phyloP scores from a whole-genome alignment of 23 tunicate genomes.

The Ciona savignyi region DNA sequence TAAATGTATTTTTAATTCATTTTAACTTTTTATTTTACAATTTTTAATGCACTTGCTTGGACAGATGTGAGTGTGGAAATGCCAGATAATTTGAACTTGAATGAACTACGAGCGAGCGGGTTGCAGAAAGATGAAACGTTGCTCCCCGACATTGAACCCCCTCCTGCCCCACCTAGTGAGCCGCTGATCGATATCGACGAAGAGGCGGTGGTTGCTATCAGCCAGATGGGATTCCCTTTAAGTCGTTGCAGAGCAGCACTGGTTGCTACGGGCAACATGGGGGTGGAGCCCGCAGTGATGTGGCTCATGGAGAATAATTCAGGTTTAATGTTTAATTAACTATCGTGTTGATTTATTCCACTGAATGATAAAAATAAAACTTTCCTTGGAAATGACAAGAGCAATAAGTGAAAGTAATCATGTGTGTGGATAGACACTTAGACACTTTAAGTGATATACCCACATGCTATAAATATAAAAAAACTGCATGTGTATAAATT shows the following conservation, averaged over 20 bases:
- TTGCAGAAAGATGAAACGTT: constrained; percentile 47
- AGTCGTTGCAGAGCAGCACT: constrained; percentile 73
- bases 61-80: constrained; percentile 74
- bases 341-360: neutral
- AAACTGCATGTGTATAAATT: too few species aligned
- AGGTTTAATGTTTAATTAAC: neutral
- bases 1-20: too few species aligned
- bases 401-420: too few species aligned
- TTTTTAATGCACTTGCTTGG: neutral
- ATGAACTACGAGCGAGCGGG: constrained; percentile 53
- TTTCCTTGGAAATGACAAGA: too few species aligned
- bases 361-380: neutral
- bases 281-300: constrained; percentile 70
- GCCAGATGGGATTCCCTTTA: constrained; percentile 84
- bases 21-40: neutral
- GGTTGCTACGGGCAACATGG: constrained; percentile 52
- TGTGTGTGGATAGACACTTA: too few species aligned
- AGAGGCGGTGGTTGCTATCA: constrained; percentile 34
- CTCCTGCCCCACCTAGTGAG: constrained; percentile 8
- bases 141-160: constrained; percentile 72
- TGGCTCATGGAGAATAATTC: constrained; percentile 84
- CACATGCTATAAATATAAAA: too few species aligned
- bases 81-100: constrained; percentile 79
- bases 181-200: constrained; percentile 52
- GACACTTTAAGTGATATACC: too few species aligned